These are phyloP conservation scores for Drosophila nebulosa DNA, from an alignment of 1,140 invertebrate genomes.

Conservation along the genomic window DNA sequence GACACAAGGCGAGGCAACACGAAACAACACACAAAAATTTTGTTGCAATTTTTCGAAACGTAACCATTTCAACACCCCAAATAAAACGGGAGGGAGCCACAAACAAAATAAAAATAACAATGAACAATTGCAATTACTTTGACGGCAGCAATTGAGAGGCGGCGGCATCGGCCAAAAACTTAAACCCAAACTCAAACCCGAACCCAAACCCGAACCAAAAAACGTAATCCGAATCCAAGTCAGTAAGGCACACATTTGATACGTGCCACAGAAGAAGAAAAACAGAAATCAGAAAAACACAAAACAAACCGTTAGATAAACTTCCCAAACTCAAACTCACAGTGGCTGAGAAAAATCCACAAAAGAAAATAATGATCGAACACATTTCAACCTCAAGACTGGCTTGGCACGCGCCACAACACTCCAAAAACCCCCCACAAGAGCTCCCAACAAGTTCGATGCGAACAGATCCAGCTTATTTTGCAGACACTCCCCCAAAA, in stretches of 20 bases:
- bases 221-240: conserved; percentile 10
- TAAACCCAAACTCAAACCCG: conserved; percentile 3
- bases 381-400: conserved; percentile 38
- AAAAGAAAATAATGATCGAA: conserved; percentile 7
- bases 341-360: background rate
- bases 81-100: conserved; percentile 10
- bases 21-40: background rate
- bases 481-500: background rate
- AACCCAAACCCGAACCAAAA: conserved; percentile 34
- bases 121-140: conserved; percentile 46
- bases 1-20: background rate
- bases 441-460: background rate
- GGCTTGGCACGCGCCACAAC: conserved; percentile 37
- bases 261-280: background rate
- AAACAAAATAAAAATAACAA: background rate
- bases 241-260: background rate
- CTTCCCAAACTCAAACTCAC: background rate
- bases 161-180: conserved; percentile 27
- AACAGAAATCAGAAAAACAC: conserved; percentile 11
- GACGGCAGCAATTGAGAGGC: conserved; percentile 15
- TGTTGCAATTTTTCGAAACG: conserved; percentile 30
- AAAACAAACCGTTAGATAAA: conserved; percentile 16
- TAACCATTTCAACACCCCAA: conserved; percentile 36
- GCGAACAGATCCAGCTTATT: background rate
- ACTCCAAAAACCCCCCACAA: background rate